Evolutionary conservation across 2,797 vertebrate genomes (phyloP).

Genomic region (Enteromius treurensis): DNA sequence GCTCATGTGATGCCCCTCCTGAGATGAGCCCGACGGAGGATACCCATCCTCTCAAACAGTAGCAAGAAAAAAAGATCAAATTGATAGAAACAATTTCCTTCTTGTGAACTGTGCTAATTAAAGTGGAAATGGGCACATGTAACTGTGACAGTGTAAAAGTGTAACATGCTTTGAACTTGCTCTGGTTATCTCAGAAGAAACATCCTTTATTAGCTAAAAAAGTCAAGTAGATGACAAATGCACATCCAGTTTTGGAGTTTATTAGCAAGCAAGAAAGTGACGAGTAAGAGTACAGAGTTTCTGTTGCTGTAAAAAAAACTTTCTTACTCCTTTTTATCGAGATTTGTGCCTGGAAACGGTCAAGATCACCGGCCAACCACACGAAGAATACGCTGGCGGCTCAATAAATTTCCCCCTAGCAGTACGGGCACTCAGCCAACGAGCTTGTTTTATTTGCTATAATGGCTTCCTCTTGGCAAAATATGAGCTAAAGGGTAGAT

Average conservation of each 20-base stretch:
- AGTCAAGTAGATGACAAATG: neutral
- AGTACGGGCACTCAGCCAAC: constrained; percentile 65
- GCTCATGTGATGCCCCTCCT: constrained; percentile 42
- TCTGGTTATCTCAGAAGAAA: constrained; percentile 10
- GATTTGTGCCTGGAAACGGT: constrained; percentile 54
- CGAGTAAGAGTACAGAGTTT: neutral
- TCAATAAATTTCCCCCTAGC: constrained; percentile 65
- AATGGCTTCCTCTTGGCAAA: constrained; percentile 73
- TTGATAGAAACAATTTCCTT: constrained; percentile 26
- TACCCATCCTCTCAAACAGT: constrained; percentile 11
- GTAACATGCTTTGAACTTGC: constrained; percentile 4
- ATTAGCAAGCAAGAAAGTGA: neutral
- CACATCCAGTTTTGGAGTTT: neutral
- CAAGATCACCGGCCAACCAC: constrained; percentile 57
- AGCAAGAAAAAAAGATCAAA: constrained; percentile 16
- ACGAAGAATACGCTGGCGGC: constrained; percentile 58
- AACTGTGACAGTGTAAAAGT: constrained; percentile 23
- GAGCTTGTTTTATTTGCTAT: constrained; percentile 72
- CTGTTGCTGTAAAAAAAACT: constrained; percentile 14
- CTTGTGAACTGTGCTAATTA: constrained; percentile 42
- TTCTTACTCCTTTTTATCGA: constrained; percentile 46
- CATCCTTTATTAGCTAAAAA: constrained; percentile 1
- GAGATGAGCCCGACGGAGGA: constrained; percentile 28
- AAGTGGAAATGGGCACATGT: constrained; percentile 27
- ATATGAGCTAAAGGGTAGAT: constrained; percentile 60